Evolutionary conservation across 1,140 invertebrate species (phyloP), one percentile per base, ranked within the genome.

Genomic region (Hyposmocoma kahamanoa): DNA sequence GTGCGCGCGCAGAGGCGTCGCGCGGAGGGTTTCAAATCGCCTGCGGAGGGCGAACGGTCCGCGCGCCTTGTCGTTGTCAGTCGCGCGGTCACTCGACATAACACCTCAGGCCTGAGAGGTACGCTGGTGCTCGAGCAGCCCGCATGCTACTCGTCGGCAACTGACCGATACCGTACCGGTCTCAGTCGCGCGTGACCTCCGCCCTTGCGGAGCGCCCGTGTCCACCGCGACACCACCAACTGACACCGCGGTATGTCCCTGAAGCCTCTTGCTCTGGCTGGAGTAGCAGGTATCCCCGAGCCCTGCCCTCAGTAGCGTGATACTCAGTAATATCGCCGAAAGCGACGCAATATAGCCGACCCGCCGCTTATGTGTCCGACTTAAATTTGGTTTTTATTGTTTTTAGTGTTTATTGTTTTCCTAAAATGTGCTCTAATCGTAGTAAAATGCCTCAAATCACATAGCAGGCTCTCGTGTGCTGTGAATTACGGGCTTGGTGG

Each of bases 11-110:
- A 79, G 50, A 44, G 60, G 75, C 72, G 74, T 75, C 77, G 70
- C 61, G 71, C 69, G 69, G 78, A 78, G 75, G 72, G 70, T 75
- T 67, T 82, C 81, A 84, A 81, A 84, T 68, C 75, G 81, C 72
- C 68, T 74, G 62, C 70, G 71, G 71, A 79, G 71, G 73, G 81
- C 81, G 72, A 44, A 53, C 70, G 62, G 66, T 69, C 62, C 72
- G 76, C 80, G 74, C 80, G 79, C 58, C 59, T 79, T 13, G 22
- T 19, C 22, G 56, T 51, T 59, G 53, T 53, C 50, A 47, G 54
- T 65, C 61, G 62, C 66, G 66, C 67, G 72, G 64, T 76, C 71
- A 70, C 62, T 74, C 50, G 53, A 56, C 61, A 70, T 64, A 64
- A 72, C 66, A 70, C 64, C 79, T 74, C 69, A 59, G 62, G 60